phyloP scores from a whole-genome alignment of 2,888 invertebrate species.

The Noctua janthina region DNA sequence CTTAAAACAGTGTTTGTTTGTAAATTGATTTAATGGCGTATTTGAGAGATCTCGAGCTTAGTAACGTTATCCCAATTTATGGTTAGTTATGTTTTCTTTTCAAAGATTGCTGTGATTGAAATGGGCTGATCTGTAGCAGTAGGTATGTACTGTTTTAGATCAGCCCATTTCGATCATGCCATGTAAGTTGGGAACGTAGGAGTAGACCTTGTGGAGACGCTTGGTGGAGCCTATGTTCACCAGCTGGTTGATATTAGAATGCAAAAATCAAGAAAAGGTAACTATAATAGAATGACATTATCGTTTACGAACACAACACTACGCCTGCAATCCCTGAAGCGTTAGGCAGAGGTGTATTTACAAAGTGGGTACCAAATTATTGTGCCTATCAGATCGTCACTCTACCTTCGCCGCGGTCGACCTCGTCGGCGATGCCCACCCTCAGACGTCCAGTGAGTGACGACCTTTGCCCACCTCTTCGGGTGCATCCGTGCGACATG shows the following conservation, averaged over 20 bases:
- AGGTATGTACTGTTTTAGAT: background rate
- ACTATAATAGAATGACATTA: too few relatives aligned
- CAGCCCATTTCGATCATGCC: background rate
- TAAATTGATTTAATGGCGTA: background rate
- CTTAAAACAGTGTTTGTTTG: too few relatives aligned
- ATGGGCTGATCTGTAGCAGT: background rate
- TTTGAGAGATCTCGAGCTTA: conserved; percentile 19
- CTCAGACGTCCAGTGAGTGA: too few relatives aligned
- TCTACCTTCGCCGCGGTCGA: too few relatives aligned
- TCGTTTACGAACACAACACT: background rate
- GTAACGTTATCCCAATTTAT: conserved; percentile 17
- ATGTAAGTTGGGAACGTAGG: background rate
- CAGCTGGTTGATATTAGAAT: too few relatives aligned
- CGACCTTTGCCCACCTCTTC: too few relatives aligned
- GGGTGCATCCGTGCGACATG: too few relatives aligned
- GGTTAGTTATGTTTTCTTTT: background rate
- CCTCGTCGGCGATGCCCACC: too few relatives aligned
- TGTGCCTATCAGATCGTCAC: too few relatives aligned
- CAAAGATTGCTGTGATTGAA: background rate
- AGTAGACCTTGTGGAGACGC: too few relatives aligned
- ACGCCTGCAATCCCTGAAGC: background rate
- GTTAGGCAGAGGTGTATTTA: background rate
- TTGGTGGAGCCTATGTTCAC: too few relatives aligned
- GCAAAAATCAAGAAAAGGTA: background rate
- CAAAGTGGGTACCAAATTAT: background rate